These are phyloP conservation scores for Rhabdophis nuchalis DNA, from an alignment of 2,797 vertebrate species.

Conservation along the genomic window DNA sequence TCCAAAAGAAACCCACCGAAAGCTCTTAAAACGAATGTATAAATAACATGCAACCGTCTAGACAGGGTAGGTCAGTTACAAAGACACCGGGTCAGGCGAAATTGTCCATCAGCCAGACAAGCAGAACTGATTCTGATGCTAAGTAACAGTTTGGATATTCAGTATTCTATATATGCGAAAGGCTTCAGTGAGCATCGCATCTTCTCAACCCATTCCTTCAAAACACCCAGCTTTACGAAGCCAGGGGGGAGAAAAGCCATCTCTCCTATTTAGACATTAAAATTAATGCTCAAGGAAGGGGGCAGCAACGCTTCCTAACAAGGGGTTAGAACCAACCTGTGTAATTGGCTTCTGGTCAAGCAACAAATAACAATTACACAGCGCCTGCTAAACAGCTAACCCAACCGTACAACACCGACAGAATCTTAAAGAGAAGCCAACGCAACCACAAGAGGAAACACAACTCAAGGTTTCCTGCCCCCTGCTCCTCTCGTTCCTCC, in stretches of 20 bases:
- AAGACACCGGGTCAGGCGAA: conserved; percentile 90
- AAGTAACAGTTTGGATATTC: conserved; percentile 96
- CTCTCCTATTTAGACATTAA: conserved; percentile 79
- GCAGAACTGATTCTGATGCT: conserved; percentile 99
- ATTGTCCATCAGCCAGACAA: conserved; percentile 99
- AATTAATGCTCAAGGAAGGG: conserved; percentile 68
- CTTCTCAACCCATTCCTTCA: conserved; percentile 80
- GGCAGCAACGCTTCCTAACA: conserved; percentile 51
- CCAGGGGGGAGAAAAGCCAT: conserved; percentile 70
- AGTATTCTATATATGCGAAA: conserved; percentile 97
- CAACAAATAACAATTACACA: conserved; percentile 49
- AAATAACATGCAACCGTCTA: conserved; percentile 95
- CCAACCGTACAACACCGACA: conserved; percentile 2
- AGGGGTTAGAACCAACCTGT: conserved; percentile 61
- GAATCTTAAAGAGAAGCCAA: conserved; percentile 59
- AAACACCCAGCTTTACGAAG: conserved; percentile 79
- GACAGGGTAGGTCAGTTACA: conserved; percentile 96
- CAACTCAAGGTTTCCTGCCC: background rate
- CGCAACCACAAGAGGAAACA: conserved; percentile 8
- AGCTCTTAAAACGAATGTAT: conserved; percentile 77
- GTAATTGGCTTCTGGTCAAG: conserved; percentile 65
- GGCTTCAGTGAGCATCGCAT: conserved; percentile 93
- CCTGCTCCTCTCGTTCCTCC: too few relatives aligned
- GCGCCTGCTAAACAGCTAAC: conserved; percentile 35
- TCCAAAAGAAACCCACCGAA: conserved; percentile 52